Percentiles rank a stretch among this genome's conserved stretches.
phyloP scores from a whole-genome alignment of 2,113 vertebrate species.

The Zosterops borbonicus region DNA sequence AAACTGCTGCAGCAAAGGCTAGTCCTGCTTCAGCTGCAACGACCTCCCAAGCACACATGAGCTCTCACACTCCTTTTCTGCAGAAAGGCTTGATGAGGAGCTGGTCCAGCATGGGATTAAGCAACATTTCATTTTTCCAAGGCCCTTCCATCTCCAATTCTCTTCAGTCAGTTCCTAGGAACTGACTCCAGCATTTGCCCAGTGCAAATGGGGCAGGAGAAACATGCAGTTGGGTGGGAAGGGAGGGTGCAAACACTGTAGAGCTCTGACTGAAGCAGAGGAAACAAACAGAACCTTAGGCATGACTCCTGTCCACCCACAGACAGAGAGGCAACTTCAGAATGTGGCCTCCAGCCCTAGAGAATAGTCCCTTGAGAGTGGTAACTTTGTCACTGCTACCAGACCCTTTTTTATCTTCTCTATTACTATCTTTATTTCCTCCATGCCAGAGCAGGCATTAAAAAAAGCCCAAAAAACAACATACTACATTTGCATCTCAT shows the following conservation, averaged over 20 bases:
- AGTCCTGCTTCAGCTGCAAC: not conserved
- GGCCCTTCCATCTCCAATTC: not conserved
- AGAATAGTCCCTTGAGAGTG: not conserved
- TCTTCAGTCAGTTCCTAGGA: not conserved
- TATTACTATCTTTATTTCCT: not conserved
- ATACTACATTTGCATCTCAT: not conserved
- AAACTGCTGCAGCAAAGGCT: not conserved
- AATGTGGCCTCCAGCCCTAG: not conserved
- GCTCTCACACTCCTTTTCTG: not conserved
- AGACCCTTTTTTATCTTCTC: not conserved
- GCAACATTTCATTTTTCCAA: not conserved
- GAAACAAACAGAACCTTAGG: not conserved
- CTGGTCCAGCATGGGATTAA: not conserved
- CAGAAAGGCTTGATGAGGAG: not conserved
- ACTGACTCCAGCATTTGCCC: fast-evolving
- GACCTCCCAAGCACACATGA: not conserved
- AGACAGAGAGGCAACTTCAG: not conserved
- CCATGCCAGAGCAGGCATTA: not conserved
- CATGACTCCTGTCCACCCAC: not conserved
- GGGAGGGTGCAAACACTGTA: not conserved
- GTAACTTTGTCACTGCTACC: not conserved
- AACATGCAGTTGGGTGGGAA: fast-evolving
- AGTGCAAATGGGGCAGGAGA: not conserved
- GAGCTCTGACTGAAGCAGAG: not conserved
- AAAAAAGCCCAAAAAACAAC: not conserved